Percentiles rank a stretch among this genome's conserved stretches.
phyloP scores from a whole-genome alignment of 2,888 invertebrate species.

The Agrotis puta region DNA sequence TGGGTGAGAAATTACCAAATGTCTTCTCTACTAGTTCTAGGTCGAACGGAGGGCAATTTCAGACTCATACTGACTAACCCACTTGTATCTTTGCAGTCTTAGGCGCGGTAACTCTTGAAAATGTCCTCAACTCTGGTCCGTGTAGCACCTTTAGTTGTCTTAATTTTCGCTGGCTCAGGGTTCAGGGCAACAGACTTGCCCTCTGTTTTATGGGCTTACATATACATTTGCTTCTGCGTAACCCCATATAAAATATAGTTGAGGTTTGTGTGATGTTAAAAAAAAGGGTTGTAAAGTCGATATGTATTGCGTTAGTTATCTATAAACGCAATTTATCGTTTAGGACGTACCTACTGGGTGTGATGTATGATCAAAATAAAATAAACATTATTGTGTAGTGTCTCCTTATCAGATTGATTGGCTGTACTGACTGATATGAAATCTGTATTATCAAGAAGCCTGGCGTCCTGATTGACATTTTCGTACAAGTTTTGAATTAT shows the following conservation, averaged over 20 bases:
- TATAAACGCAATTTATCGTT: neutral
- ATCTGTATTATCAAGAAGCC: conserved; percentile 17
- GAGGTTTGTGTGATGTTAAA: neutral
- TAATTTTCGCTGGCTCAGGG: no score
- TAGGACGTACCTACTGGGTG: neutral
- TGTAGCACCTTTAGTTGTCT: no score
- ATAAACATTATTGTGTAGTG: conserved; percentile 5
- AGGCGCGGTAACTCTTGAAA: no score
- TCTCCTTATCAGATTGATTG: conserved; percentile 21
- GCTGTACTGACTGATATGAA: conserved; percentile 27
- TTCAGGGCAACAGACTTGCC: no score
- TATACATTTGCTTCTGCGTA: neutral
- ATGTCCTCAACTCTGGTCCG: no score
- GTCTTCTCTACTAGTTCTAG: no score
- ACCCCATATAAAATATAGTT: neutral
- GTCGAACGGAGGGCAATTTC: no score
- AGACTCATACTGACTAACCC: no score
- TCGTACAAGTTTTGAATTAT: neutral
- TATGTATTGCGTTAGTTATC: neutral
- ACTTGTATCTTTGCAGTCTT: no score
- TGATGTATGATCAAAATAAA: conserved; percentile 8
- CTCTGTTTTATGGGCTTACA: no score
- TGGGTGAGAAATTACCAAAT: no score
- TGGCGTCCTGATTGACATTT: conserved; percentile 12
- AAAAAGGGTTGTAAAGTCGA: neutral